These are phyloP conservation scores for Drosophila crucigera DNA, from an alignment of 2,888 invertebrate species.

Conservation along the genomic window DNA sequence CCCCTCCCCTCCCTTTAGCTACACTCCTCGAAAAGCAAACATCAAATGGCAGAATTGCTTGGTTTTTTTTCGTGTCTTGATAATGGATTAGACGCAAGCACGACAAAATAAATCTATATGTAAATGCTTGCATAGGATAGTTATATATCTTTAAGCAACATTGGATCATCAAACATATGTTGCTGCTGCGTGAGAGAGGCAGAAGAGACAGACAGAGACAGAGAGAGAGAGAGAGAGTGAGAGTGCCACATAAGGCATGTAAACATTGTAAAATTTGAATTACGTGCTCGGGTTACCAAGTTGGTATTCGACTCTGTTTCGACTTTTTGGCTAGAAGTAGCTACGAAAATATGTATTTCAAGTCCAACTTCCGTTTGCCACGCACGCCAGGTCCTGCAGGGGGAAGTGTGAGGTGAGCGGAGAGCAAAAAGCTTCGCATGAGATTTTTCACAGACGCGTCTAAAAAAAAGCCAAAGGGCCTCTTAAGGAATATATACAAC, in stretches of 20 bases:
- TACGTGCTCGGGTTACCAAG: constrained; percentile 70
- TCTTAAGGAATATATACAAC: constrained; percentile 39
- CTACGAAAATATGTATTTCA: constrained; percentile 48
- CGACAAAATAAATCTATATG: constrained; percentile 4
- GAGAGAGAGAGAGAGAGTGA: neutral
- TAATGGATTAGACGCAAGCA: neutral
- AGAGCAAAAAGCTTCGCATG: constrained; percentile 40
- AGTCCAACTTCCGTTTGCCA: constrained; percentile 62
- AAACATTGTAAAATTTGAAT: constrained; percentile 80
- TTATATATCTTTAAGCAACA: constrained; percentile 22
- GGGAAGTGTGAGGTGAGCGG: neutral
- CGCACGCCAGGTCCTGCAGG: neutral
- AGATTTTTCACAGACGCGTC: constrained; percentile 48
- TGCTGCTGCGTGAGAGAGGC: constrained; percentile 6
- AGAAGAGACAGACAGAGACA: neutral
- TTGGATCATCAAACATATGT: constrained; percentile 55
- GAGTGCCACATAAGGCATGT: constrained; percentile 66
- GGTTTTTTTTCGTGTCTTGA: neutral
- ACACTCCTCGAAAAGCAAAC: neutral
- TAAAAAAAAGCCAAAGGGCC: constrained; percentile 43
- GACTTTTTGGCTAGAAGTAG: constrained; percentile 33
- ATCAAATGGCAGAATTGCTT: neutral
- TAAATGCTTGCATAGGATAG: neutral
- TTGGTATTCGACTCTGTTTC: constrained; percentile 15
- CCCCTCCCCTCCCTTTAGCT: neutral